phyloP scores from a whole-genome alignment of 2,888 invertebrate species.

The Pristionchus maxplancki region DNA sequence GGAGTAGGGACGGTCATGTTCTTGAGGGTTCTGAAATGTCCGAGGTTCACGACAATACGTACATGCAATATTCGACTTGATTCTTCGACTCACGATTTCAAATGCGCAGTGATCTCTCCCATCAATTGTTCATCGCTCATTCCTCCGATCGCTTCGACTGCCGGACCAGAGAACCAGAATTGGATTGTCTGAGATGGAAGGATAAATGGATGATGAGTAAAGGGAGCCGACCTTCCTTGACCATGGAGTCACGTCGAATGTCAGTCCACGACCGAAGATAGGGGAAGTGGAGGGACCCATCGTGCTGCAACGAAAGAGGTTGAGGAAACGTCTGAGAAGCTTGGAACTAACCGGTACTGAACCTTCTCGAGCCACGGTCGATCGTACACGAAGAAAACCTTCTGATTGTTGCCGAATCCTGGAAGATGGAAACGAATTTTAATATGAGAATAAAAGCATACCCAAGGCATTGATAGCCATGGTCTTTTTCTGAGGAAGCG shows the following conservation, averaged over 20 bases:
- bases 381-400: constrained; percentile 11
- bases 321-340: too few relatives aligned
- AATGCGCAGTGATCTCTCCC: constrained; percentile 1
- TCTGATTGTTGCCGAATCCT: constrained; percentile 49
- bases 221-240: background rate
- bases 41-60: too few relatives aligned
- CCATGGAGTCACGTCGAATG: constrained; percentile 17
- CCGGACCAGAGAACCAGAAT: constrained; percentile 46
- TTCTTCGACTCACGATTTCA: background rate
- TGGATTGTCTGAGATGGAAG: background rate
- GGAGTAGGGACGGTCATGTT: background rate
- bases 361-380: background rate
- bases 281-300: background rate
- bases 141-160: background rate
- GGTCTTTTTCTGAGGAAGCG: constrained; percentile 16
- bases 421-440: background rate
- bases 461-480: constrained; percentile 38
- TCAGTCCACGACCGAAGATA: constrained; percentile 8
- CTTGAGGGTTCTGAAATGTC: background rate
- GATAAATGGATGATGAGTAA: too few relatives aligned
- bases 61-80: background rate
- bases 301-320: background rate
- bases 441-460: background rate
- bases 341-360: constrained; percentile 14
- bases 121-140: constrained; percentile 9